Base-by-base conservation (phyloP, 2,888 invertebrate species). In the Drosophila seclusa region DNA sequence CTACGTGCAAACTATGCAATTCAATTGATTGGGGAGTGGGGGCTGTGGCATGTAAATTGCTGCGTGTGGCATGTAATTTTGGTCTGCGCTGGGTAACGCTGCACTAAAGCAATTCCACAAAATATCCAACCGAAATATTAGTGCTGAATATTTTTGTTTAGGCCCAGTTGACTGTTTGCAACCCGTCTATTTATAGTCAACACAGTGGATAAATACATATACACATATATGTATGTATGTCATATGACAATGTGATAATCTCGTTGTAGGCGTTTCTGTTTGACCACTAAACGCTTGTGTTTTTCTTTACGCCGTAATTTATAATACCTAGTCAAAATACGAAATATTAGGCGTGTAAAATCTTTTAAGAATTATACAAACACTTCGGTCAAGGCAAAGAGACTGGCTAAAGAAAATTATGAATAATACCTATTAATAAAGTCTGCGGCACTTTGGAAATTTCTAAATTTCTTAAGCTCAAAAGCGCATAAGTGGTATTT, bases 341-440 rank as follows among this genome's bases (percentile, higher is more conserved):
- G 18, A 66, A 45, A 50, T 53, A 60, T 64, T 49, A 49, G 49
- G 61, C 53, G 42, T 58, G 54, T 50, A 58, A 61, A 61, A 71
- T 65, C 48, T 65, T 31, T 38, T 10, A 11, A 58, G 64, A 64
- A 58, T 69, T 78, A 68, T 85, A 48, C 57, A 75, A 80, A 68
- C 80, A 85, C 83, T 77, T 82, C 62, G 67, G 74, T 64, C 73
- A 59, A 79, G 68, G 66, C 71, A 42, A 64, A 7, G 8, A 31
- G 29, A 50, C 52, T 64, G 66, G 40, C 67, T 40, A 50, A 60
- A 42, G 62, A 21, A 21, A 58, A 73, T 76, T 82, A 87, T 84
- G 82, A 82, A 84, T 68, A 87, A 79, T 71, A 24, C 45, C 69
- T 79, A 70, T 75, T 67, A 78, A 78, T 78, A 79, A 70, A 61